Evolutionary conservation across 1,140 invertebrate species (phyloP).

Genomic region (Sitodiplosis mosellana): DNA sequence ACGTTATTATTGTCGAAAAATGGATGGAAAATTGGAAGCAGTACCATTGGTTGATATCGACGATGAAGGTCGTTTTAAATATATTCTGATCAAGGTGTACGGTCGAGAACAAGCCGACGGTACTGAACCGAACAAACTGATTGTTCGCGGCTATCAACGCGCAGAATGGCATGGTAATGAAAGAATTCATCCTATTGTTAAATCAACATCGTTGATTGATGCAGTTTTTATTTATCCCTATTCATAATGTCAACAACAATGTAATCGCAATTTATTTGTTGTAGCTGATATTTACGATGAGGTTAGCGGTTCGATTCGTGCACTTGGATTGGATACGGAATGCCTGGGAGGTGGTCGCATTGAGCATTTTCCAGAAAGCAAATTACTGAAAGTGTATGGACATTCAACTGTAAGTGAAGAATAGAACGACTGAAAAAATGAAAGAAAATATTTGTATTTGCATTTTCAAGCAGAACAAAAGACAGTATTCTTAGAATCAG

Average conservation of each 20-base stretch:
- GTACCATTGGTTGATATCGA: constrained; percentile 63
- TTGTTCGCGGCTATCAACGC: constrained; percentile 51
- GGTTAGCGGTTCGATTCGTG: constrained; percentile 15
- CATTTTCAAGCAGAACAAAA: neutral
- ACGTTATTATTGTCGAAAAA: neutral
- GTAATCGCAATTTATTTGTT: constrained; percentile 4
- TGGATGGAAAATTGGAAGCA: constrained; percentile 15
- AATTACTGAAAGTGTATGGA: constrained; percentile 52
- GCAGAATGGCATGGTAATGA: constrained; percentile 47
- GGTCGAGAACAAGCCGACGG: constrained; percentile 18
- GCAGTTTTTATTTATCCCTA: neutral
- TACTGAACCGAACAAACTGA: constrained; percentile 30
- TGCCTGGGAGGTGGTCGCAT: constrained; percentile 66
- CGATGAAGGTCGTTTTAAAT: constrained; percentile 51
- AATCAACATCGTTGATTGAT: too few relatives aligned
- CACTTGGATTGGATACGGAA: constrained; percentile 34
- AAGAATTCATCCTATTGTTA: too few relatives aligned
- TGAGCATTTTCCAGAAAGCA: constrained; percentile 38
- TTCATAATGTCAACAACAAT: neutral
- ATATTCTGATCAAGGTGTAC: constrained; percentile 59
- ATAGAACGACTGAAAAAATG: neutral
- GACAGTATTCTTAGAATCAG: too few relatives aligned
- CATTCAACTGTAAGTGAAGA: constrained; percentile 42
- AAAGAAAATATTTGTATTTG: neutral
- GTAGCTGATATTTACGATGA: constrained; percentile 47